A percentile compares a stretch with the other conserved stretches of the same genome.
Conservation (phyloP, 2,797 vertebrate genomes). For the Poeciliopsis turneri region DNA sequence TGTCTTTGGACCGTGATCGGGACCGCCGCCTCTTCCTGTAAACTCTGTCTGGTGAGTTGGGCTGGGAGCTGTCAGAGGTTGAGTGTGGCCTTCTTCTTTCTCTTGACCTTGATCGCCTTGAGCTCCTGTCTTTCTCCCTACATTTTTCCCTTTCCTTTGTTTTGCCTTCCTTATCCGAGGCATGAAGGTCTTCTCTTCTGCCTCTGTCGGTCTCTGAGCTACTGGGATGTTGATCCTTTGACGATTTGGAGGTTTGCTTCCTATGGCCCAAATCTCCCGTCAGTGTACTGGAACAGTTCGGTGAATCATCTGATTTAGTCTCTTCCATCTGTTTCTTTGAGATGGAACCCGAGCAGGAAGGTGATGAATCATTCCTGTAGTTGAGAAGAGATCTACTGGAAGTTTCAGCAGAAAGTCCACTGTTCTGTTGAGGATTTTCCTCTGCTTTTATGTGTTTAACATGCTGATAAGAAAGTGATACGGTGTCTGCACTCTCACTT, state of each 20-base stretch:
- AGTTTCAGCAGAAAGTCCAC: slow-evolving; percentile 6
- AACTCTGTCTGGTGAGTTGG: slow-evolving; percentile 72
- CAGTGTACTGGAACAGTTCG: slow-evolving; percentile 68
- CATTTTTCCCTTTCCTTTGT: slow-evolving; percentile 63
- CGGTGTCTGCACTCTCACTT: not conserved
- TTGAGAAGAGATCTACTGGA: not conserved
- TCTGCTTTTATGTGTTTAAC: slow-evolving; percentile 37
- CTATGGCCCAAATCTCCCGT: slow-evolving; percentile 53
- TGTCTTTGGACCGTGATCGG: slow-evolving; percentile 74
- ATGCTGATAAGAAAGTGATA: slow-evolving; percentile 17
- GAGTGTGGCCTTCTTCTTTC: slow-evolving; percentile 54
- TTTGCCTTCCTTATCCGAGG: slow-evolving; percentile 53
- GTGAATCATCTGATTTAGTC: slow-evolving; percentile 67
- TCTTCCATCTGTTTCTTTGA: slow-evolving; percentile 72
- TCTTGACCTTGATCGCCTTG: slow-evolving; percentile 63
- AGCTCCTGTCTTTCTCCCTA: slow-evolving; percentile 51
- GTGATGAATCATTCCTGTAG: slow-evolving; percentile 53
- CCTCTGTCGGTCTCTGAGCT: slow-evolving; percentile 77
- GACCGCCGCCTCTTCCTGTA: slow-evolving; percentile 78
- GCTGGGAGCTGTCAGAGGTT: slow-evolving; percentile 65
- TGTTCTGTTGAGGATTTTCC: slow-evolving; percentile 23
- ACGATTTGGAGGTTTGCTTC: slow-evolving; percentile 64
- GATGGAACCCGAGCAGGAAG: slow-evolving; percentile 73
- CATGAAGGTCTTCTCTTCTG: slow-evolving; percentile 56
- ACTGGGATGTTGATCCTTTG: slow-evolving; percentile 75